A percentile compares a stretch with the other conserved stretches of the same genome.
These are phyloP conservation scores for Bufo bufo DNA, from an alignment of 2,113 vertebrate species.

Conservation along the genomic window DNA sequence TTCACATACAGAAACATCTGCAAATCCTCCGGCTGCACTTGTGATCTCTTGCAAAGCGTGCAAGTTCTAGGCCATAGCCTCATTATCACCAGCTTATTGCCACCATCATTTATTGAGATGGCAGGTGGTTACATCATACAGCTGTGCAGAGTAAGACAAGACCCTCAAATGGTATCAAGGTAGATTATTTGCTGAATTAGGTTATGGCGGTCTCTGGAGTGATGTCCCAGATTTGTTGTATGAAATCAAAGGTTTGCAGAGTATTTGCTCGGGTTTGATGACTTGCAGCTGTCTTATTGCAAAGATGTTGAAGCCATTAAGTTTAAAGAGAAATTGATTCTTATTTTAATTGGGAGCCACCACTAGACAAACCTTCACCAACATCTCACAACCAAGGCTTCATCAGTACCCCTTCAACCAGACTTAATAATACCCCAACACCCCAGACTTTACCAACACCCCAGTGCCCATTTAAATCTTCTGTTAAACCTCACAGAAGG, in stretches of 20 bases:
- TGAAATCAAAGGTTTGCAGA: constrained; percentile 36
- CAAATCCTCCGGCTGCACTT: constrained; percentile 1
- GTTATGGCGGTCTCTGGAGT: constrained; percentile 48
- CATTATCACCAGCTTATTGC: constrained; percentile 39
- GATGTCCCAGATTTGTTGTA: constrained; percentile 50
- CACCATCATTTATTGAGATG: constrained; percentile 33
- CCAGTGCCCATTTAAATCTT: too few species aligned
- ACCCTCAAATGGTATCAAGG: constrained; percentile 41
- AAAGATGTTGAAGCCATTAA: background rate
- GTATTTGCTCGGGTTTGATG: background rate
- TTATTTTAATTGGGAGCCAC: background rate
- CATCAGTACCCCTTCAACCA: too few species aligned
- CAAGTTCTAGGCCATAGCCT: constrained; percentile 18
- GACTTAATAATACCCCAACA: too few species aligned
- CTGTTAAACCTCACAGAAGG: too few species aligned
- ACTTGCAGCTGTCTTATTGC: constrained; percentile 35
- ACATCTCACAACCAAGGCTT: too few species aligned
- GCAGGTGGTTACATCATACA: constrained; percentile 42
- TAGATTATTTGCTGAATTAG: constrained; percentile 51
- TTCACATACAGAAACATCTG: constrained; percentile 31
- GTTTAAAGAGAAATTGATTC: background rate
- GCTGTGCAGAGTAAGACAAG: constrained; percentile 4
- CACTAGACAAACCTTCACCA: background rate
- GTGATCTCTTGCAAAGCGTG: constrained; percentile 3
- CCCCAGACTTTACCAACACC: too few species aligned